Conservation (phyloP, 1,140 invertebrate species). For the Diorhabda sublineata region DNA sequence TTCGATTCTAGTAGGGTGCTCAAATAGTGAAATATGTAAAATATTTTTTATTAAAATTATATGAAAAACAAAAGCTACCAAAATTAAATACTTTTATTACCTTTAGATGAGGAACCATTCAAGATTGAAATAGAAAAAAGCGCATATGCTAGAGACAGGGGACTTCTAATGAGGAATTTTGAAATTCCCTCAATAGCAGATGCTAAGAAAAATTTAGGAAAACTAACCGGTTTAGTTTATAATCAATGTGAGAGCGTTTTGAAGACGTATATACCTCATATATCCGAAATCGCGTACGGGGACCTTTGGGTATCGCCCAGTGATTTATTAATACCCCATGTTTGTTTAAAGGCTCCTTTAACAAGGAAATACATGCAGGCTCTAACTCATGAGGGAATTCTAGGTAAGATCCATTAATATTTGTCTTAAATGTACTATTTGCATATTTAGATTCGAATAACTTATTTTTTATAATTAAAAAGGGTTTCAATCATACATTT, state of each 20-base stretch:
- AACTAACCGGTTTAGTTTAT: slow-evolving; percentile 36
- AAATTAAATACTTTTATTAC: too few relatives aligned
- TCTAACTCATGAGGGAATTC: slow-evolving; percentile 47
- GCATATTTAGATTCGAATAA: too few relatives aligned
- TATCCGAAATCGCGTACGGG: slow-evolving; percentile 33
- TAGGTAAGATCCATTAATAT: slow-evolving; percentile 35
- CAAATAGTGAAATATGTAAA: too few relatives aligned
- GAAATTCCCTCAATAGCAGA: slow-evolving; percentile 30
- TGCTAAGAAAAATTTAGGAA: slow-evolving; percentile 29
- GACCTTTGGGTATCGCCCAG: slow-evolving; percentile 45
- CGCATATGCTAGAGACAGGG: slow-evolving; percentile 22
- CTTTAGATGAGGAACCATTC: background rate
- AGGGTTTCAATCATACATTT: too few relatives aligned
- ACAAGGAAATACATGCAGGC: slow-evolving; percentile 43
- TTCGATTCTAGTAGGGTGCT: too few relatives aligned
- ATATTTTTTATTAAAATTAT: too few relatives aligned
- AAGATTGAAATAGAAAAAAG: slow-evolving; percentile 26
- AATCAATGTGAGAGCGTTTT: slow-evolving; percentile 35
- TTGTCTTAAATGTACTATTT: slow-evolving; percentile 8
- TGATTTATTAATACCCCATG: slow-evolving; percentile 42
- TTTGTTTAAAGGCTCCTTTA: slow-evolving; percentile 38
- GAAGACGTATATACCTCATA: slow-evolving; percentile 34
- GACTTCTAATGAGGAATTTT: slow-evolving; percentile 20
- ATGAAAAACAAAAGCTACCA: too few relatives aligned
- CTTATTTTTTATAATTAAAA: too few relatives aligned